These are phyloP conservation scores for Rhyacophila evoluta DNA, from an alignment of 2,888 invertebrate species.

Conservation along the genomic window DNA sequence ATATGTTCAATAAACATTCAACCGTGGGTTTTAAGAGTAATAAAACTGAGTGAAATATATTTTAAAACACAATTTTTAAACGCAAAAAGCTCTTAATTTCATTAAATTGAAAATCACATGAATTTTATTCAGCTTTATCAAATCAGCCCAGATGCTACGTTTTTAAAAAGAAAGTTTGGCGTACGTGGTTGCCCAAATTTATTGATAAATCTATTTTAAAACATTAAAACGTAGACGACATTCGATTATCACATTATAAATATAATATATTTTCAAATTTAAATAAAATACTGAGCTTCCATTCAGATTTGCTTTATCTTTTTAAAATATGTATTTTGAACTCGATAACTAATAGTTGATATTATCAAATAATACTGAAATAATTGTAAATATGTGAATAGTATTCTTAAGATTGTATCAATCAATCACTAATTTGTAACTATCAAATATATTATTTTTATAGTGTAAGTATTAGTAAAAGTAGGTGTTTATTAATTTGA, in stretches of 20 bases:
- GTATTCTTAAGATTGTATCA: too few relatives aligned
- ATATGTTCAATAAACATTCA: too few relatives aligned
- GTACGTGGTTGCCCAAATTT: not conserved
- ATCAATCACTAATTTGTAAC: too few relatives aligned
- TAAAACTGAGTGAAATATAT: not conserved
- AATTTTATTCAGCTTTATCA: not conserved
- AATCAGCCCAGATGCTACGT: not conserved
- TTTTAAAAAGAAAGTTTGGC: not conserved
- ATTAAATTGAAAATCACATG: not conserved
- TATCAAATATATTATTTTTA: too few relatives aligned
- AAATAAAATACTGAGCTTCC: too few relatives aligned
- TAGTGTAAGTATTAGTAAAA: too few relatives aligned
- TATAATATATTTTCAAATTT: not conserved
- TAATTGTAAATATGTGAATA: too few relatives aligned
- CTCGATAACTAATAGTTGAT: too few relatives aligned
- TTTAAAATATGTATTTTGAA: too few relatives aligned
- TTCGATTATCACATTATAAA: not conserved
- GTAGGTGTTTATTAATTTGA: too few relatives aligned
- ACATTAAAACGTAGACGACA: not conserved
- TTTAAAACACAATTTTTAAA: not conserved
- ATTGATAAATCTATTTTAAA: not conserved
- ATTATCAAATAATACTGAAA: too few relatives aligned
- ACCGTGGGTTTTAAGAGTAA: conserved; percentile 1
- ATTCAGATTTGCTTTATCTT: too few relatives aligned
- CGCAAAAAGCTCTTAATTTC: not conserved